Evolutionary conservation across 2,797 vertebrate species (phyloP), one percentile per base, ranked within the genome.

Genomic region (Nyctibius grandis): DNA sequence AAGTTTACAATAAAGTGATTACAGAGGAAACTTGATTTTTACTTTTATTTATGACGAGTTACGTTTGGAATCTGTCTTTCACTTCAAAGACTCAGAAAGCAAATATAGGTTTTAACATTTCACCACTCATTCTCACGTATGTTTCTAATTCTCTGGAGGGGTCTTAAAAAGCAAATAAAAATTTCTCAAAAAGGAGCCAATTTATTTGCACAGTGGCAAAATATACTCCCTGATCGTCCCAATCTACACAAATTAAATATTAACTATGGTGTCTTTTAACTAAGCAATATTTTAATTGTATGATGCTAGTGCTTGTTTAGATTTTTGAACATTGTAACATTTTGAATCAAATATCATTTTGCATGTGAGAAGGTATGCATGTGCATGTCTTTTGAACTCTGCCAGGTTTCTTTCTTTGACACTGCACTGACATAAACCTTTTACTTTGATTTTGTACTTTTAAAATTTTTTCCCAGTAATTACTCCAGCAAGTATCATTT

Each of bases 71-170:
- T 91, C 88, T 81, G 72, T 91, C 83, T 95, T 93, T 78, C 95
- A 95, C 95, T 97, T 97, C 80, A 97, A 96, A 97, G 95, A 85
- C 82, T 84, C 76, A 88, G 86, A 95, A 94, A 87, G 54, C 84
- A 96, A 97, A 89, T 79, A 81, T 16, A 69, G 77, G 73, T 97
- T 97, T 97, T 95, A 96, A 93, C 75, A 92, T 96, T 96, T 97
- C 79, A 95, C 79, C 85, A 92, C 91, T 94, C 93, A 96, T 96
- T 95, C 73, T 95, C 88, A 96, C 8, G 51, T 93, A 93, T 95
- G 91, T 97, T 98, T 97, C 95, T 97, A 96, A 97, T 97, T 97
- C 97, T 97, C 95, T 44, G 33, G 91, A 96, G 93, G 73, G 81
- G 53, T 91, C 87, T 91, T 74, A 81, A 88, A 93, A 91, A 96